Base-by-base conservation (phyloP, 2,797 vertebrate genomes). In the Brachyalestes nurse region DNA sequence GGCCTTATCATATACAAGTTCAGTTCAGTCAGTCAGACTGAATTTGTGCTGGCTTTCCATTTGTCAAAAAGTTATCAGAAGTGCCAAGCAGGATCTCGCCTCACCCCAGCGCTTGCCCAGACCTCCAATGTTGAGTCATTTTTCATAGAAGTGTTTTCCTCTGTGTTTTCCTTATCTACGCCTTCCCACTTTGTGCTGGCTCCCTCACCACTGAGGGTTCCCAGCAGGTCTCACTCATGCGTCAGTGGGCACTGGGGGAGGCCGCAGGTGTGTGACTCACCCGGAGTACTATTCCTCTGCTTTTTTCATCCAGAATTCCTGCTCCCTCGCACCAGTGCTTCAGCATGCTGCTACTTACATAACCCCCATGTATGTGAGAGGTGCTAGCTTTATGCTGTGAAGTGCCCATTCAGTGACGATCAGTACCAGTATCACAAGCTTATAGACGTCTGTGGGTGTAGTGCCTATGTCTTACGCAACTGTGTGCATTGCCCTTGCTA, bases 241-340 rank as follows among this genome's bases (percentile, higher is more conserved):
- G 3, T 79, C 82, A 79, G 28, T n/a, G 23, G 72, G 28, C 49
- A 25, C 67, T 49, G 74, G 28, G 61, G 57, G 62, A 57, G 34
- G 69, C 58, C 65, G 69, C 77, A 82, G 82, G 82, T 78, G 74
- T 21, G 75, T 23, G 76, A 81, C 74, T 83, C 69, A 38, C 67
- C 47, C 34, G n/a, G 38, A 25, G 65, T 58, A 19, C 34, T 40
- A 8, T 81, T 70, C 9, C 28, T 67, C 19, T 53, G 28, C 58
- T n/a, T 67, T 21, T 53, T 64, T 78, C 53, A 9, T 65, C 23
- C 19, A 34, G 60, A 62, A 58, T 64, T 72, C 64, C 60, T 9
- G 42, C 19, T 62, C 28, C n/a, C 28, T 75, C 75, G 49, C 21
- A 55, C 49, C 55, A 69, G 14, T 49, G 75, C 74, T 80, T 75